A percentile compares a stretch with the other conserved stretches of the same genome.
These are phyloP conservation scores for Spodoptera frugiperda DNA, from an alignment of 1,140 invertebrate genomes.

Conservation along the genomic window DNA sequence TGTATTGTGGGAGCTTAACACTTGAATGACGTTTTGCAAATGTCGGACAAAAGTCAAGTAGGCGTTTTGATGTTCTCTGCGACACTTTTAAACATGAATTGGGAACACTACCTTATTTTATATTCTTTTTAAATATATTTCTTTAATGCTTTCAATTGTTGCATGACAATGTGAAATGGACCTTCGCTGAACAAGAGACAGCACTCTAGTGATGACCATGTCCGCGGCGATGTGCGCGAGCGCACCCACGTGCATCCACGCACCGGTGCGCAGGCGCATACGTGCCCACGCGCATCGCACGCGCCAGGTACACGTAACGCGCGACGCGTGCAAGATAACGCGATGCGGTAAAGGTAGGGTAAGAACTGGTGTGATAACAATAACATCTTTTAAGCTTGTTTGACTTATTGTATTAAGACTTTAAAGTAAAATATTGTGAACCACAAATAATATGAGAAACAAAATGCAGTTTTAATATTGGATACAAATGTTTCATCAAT, in stretches of 20 bases:
- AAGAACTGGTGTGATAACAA: constrained; percentile 30
- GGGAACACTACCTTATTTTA: not conserved
- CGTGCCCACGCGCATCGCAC: constrained; percentile 62
- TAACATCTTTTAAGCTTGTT: not conserved
- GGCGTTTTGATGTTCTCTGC: constrained; percentile 60
- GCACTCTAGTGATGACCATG: constrained; percentile 48
- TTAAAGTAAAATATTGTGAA: too few species aligned
- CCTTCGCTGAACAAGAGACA: constrained; percentile 52
- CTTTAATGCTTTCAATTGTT: constrained; percentile 1
- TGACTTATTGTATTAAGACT: too few species aligned
- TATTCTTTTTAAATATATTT: not conserved
- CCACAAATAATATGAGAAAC: too few species aligned
- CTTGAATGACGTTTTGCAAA: constrained; percentile 70
- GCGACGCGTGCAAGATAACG: constrained; percentile 52
- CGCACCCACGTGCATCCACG: constrained; percentile 66
- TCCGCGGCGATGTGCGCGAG: constrained; percentile 56
- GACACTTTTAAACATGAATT: not conserved
- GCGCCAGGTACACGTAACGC: constrained; percentile 54
- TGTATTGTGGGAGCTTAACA: constrained; percentile 66
- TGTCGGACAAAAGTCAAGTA: constrained; percentile 67
- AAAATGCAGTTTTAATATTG: too few species aligned
- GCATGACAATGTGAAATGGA: constrained; percentile 34
- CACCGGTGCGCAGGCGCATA: constrained; percentile 59
- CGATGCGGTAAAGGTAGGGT: not conserved
- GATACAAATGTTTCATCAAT: too few species aligned